Evolutionary conservation across 2,888 invertebrate genomes (phyloP).

Genomic region (Glaucopsyche alexis): DNA sequence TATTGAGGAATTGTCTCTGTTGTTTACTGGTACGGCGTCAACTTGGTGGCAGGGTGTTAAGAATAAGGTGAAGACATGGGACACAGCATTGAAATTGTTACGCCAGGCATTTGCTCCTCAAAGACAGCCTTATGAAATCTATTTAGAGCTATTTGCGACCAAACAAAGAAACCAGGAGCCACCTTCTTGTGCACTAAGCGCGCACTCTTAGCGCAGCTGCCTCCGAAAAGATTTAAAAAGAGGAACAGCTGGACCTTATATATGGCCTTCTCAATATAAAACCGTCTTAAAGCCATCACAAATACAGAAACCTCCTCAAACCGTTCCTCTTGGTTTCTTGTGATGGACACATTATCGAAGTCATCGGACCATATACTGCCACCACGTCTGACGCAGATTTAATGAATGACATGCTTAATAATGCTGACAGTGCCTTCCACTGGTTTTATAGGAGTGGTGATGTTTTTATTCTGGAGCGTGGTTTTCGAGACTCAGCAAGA

Average conservation of each 20-base stretch:
- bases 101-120: neutral
- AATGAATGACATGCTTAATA: constrained; percentile 5
- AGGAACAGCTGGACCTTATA: neutral
- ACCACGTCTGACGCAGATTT: neutral
- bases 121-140: neutral
- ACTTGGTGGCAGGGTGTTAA: neutral
- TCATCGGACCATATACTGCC: neutral
- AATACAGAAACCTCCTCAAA: constrained; percentile 28
- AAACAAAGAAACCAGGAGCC: neutral
- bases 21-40: neutral
- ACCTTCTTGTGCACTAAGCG: neutral
- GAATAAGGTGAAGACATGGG: neutral
- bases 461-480: constrained; percentile 21
- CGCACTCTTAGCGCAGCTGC: neutral
- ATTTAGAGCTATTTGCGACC: neutral
- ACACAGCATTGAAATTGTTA: neutral
- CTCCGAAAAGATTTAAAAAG: neutral
- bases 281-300: constrained; percentile 24
- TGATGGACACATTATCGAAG: too few relatives aligned
- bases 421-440: constrained; percentile 25
- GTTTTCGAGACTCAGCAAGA: constrained; percentile 15
- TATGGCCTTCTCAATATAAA: neutral
- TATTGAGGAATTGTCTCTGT: neutral
- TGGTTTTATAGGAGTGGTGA: constrained; percentile 26
- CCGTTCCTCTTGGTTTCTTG: too few relatives aligned